Base-by-base conservation (phyloP, 2,888 invertebrate genomes). In the Mylabris sibirica region DNA sequence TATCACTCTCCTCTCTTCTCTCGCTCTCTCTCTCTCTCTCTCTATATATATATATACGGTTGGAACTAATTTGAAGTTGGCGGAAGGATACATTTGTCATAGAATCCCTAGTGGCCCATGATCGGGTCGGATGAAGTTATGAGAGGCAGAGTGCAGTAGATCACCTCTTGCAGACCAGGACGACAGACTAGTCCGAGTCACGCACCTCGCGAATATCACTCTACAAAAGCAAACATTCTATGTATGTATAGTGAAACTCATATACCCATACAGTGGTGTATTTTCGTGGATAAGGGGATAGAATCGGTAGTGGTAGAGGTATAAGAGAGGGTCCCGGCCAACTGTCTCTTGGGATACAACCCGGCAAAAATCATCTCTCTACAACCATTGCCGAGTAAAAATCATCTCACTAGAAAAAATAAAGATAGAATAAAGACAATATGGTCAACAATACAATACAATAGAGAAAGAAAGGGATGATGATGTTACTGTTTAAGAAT, bases 21-120 rank as follows among this genome's bases (percentile, higher is more conserved):
- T 78, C 44, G n/a, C 44, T 38, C 35, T 9, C 8, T 35, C n/a
- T n/a, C 74, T 74, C 77, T 78, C 44, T 44, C 44, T 38, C 35
- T 9, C 8, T 35, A 3, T 35, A 3, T 41, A 41, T 41, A 41
- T 41, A 85, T 12, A 78, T 79, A 82, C 81, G 82, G 80, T 82
- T 82, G 83, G 84, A 85, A 85, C 85, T 85, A 85, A 85, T 85
- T 85, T 85, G 85, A 85, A 85, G 85, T 85, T 84, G 84, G 84
- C 83, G 84, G 85, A 85, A 85, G 85, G 84, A 84, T 85, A 85
- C 85, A 85, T 85, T 85, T 85, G 85, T 85, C 85, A 85, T 85
- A 84, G 82, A 82, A 81, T 85, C 85, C 84, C 85, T 74, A 74
- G 85, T 78, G 85, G 79, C 85, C 85, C 84, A 85, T 85, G 85